Conservation (phyloP, 2,113 vertebrate species). For the Tinamus guttatus region DNA sequence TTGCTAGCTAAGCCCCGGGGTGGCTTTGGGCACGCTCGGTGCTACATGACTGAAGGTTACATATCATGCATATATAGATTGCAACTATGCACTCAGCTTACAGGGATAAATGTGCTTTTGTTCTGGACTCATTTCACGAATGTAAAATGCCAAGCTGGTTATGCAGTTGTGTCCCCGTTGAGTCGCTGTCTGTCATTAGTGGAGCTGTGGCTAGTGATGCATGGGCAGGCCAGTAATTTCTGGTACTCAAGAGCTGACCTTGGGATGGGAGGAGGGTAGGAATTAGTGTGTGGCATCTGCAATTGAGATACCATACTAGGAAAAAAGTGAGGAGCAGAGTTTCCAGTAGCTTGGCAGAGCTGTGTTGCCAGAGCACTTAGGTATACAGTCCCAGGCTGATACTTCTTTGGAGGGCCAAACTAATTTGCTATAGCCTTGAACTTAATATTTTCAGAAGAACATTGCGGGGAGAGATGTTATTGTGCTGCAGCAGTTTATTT, state of each 20-base stretch:
- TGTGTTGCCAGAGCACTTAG: neutral
- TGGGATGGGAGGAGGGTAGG: neutral
- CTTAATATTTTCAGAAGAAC: neutral
- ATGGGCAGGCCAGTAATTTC: neutral
- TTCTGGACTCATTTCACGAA: neutral
- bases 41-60: neutral
- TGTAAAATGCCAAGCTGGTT: neutral
- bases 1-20: neutral
- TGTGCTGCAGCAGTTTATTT: constrained; percentile 13
- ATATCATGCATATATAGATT: fast-evolving
- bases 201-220: neutral
- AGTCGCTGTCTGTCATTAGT: neutral
- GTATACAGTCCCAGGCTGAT: neutral
- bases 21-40: neutral
- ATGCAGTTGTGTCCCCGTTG: neutral
- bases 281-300: neutral
- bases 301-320: neutral
- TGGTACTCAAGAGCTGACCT: neutral
- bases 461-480: neutral
- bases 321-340: neutral
- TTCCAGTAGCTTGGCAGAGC: neutral
- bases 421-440: constrained; percentile 26
- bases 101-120: neutral
- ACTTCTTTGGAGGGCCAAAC: neutral
- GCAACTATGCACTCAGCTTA: neutral